Percentiles rank a stretch among this genome's conserved stretches.
Evolutionary conservation across 2,888 invertebrate species (phyloP).

Genomic region (Xestia ashworthii): DNA sequence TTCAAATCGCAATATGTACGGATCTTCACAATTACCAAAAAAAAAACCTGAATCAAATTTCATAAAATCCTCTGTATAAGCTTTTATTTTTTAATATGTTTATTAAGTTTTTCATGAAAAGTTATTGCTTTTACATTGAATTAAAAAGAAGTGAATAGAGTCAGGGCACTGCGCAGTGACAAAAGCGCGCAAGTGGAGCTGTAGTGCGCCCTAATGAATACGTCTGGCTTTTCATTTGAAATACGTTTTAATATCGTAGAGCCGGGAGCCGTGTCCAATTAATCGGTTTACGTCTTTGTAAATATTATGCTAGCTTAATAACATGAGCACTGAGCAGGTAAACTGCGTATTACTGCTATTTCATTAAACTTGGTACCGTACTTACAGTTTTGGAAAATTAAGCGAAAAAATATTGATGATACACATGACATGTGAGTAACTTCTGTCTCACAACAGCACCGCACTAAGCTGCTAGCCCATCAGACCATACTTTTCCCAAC

Average conservation of each 20-base stretch:
- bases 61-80: neutral
- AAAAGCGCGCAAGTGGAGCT: slow-evolving; percentile 52
- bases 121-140: slow-evolving; percentile 50
- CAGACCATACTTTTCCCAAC: slow-evolving; percentile 18
- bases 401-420: neutral
- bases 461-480: neutral
- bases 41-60: neutral
- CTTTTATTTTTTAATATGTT: neutral
- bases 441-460: neutral
- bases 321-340: slow-evolving; percentile 17
- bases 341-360: neutral
- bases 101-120: slow-evolving; percentile 38
- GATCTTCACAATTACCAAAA: neutral
- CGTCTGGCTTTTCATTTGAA: slow-evolving; percentile 58
- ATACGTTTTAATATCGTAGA: slow-evolving; percentile 60
- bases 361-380: neutral
- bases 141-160: slow-evolving; percentile 53
- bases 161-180: slow-evolving; percentile 37
- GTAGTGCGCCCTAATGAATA: slow-evolving; percentile 44
- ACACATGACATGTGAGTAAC: neutral
- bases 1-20: neutral
- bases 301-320: slow-evolving; percentile 31
- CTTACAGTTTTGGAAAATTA: neutral
- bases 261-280: slow-evolving; percentile 51
- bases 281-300: slow-evolving; percentile 56